Conservation (phyloP, 2,113 vertebrate genomes). For the Dicentrarchus labrax region DNA sequence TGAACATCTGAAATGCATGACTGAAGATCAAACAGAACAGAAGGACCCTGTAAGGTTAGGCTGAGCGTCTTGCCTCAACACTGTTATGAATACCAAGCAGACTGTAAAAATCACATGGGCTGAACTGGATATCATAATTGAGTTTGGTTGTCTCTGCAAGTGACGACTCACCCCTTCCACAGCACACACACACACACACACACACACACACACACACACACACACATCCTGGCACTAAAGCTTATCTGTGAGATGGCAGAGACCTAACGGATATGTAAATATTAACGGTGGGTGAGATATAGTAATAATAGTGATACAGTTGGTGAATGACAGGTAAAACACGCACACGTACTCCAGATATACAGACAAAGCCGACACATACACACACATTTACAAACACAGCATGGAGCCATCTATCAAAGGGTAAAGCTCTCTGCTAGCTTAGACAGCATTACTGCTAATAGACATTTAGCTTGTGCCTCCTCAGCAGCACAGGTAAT, state of each 20-base stretch:
- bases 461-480: slow-evolving; percentile 64
- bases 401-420: slow-evolving; percentile 42
- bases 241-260: slow-evolving; percentile 37
- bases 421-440: slow-evolving; percentile 51
- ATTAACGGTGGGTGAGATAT: slow-evolving; percentile 28
- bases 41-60: slow-evolving; percentile 6
- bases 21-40: slow-evolving; percentile 17
- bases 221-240: slow-evolving; percentile 8
- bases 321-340: slow-evolving; percentile 54
- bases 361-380: neutral
- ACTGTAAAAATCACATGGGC: slow-evolving; percentile 21
- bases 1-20: slow-evolving; percentile 23
- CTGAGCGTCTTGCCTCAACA: slow-evolving; percentile 10
- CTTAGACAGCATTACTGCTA: slow-evolving; percentile 73
- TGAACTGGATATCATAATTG: slow-evolving; percentile 19
- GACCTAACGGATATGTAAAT: slow-evolving; percentile 30
- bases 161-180: slow-evolving; percentile 16
- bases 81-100: slow-evolving; percentile 47
- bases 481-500: slow-evolving; percentile 76
- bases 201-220: slow-evolving; percentile 1
- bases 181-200: neutral
- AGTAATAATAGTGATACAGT: slow-evolving; percentile 17
- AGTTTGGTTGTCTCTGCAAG: slow-evolving; percentile 41
- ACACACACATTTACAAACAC: neutral
- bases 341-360: slow-evolving; percentile 3